phyloP scores from a whole-genome alignment of 2,797 vertebrate genomes.

The Odontamblyopus lacepedii region DNA sequence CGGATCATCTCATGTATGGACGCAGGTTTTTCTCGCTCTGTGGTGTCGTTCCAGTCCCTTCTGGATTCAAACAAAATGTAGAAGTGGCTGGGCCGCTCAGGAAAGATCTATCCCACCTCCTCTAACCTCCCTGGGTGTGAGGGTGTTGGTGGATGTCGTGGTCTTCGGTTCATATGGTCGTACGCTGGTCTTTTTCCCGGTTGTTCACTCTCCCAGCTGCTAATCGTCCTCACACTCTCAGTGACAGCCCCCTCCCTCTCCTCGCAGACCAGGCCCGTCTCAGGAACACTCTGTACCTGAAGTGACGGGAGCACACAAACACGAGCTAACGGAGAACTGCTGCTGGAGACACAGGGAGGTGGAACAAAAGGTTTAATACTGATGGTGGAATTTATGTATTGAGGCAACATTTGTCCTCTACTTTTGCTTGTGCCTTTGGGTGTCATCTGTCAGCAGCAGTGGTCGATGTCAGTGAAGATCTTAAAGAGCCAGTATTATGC shows the following conservation, averaged over 20 bases:
- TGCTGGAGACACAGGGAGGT: neutral
- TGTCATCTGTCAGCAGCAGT: no score
- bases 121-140: conserved; percentile 4
- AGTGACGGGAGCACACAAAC: conserved; percentile 41
- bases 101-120: no score
- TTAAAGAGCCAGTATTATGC: no score
- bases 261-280: conserved; percentile 34
- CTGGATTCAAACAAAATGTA: no score
- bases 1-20: no score
- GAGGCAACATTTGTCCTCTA: neutral
- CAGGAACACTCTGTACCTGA: conserved; percentile 61
- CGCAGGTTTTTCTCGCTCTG: no score
- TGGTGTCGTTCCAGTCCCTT: no score
- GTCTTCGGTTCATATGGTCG: conserved; percentile 58
- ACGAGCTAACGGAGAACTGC: neutral
- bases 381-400: neutral
- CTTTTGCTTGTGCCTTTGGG: no score
- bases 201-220: conserved; percentile 27
- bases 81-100: no score
- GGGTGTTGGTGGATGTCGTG: conserved; percentile 48
- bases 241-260: conserved; percentile 58
- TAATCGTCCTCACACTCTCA: conserved; percentile 48
- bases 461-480: no score
- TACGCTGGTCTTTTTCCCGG: conserved; percentile 42
- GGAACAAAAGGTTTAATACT: neutral